Percentiles rank a stretch among this genome's conserved stretches.
Evolutionary conservation across 2,888 invertebrate species (phyloP).

Genomic region (Calameuta pallipes): DNA sequence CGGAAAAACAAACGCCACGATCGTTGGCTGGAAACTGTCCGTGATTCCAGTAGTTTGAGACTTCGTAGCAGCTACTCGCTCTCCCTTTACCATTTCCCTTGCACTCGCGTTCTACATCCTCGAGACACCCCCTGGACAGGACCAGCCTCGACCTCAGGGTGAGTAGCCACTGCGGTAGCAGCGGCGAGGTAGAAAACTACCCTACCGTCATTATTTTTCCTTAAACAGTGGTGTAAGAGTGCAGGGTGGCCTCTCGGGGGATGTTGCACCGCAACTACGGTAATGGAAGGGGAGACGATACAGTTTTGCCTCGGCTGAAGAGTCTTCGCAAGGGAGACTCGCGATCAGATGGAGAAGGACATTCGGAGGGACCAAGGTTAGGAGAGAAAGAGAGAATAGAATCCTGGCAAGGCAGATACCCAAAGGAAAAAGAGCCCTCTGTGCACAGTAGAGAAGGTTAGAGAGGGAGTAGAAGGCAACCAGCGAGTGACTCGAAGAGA

Average conservation of each 20-base stretch:
- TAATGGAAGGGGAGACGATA: conserved; percentile 20
- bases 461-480: background rate
- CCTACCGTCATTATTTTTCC: conserved; percentile 43
- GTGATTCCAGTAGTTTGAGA: conserved; percentile 12
- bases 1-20: conserved; percentile 13
- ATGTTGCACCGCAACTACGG: conserved; percentile 13
- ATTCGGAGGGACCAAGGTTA: conserved; percentile 25
- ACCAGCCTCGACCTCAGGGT: conserved; percentile 1
- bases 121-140: background rate
- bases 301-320: conserved; percentile 1
- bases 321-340: background rate
- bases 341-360: conserved; percentile 14
- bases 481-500: background rate
- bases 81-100: background rate
- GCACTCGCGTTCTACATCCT: background rate
- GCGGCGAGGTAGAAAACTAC: conserved; percentile 28
- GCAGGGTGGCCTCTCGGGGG: conserved; percentile 31
- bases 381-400: conserved; percentile 22
- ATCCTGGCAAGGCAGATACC: conserved; percentile 7
- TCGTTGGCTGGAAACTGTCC: conserved; percentile 8
- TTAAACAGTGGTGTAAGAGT: conserved; percentile 37
- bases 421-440: background rate
- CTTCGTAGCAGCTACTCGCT: background rate
- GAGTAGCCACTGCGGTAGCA: conserved; percentile 8
- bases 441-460: background rate